Conservation (phyloP, 2,888 invertebrate species). For the Apantesis nais region DNA sequence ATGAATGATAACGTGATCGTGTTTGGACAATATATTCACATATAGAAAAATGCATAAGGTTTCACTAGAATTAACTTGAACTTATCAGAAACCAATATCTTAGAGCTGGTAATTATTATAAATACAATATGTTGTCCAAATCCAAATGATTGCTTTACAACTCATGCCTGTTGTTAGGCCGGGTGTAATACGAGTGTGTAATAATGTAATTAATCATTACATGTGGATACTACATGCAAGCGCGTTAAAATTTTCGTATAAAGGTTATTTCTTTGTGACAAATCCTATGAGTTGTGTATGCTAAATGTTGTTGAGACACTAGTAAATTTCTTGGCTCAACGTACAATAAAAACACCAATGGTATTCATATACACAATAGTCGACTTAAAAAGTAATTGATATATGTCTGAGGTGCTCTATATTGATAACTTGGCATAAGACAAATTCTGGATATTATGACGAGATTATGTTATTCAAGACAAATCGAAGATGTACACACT, state of each 20-base stretch:
- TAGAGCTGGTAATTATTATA: neutral
- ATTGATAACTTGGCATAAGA: neutral
- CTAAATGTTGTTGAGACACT: neutral
- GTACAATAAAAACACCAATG: neutral
- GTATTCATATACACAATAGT: neutral
- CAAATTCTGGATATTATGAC: neutral
- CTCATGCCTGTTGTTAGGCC: slow-evolving; percentile 27
- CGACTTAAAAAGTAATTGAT: neutral
- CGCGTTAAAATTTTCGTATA: neutral
- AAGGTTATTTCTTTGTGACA: neutral
- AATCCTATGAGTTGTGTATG: neutral
- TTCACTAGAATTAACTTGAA: neutral
- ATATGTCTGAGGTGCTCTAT: neutral
- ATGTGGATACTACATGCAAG: neutral
- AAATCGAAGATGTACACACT: neutral
- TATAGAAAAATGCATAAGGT: neutral
- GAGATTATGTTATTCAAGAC: neutral
- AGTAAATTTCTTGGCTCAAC: neutral
- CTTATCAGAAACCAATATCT: neutral
- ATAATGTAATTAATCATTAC: slow-evolving; percentile 12
- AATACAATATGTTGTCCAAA: slow-evolving; percentile 43
- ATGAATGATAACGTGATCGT: slow-evolving; percentile 27
- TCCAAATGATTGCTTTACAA: slow-evolving; percentile 35
- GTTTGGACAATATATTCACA: slow-evolving; percentile 25
- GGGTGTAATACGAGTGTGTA: slow-evolving; percentile 18